Evolutionary conservation across 1,140 invertebrate genomes (phyloP).

Genomic region (Zaprionus gabonicus): DNA sequence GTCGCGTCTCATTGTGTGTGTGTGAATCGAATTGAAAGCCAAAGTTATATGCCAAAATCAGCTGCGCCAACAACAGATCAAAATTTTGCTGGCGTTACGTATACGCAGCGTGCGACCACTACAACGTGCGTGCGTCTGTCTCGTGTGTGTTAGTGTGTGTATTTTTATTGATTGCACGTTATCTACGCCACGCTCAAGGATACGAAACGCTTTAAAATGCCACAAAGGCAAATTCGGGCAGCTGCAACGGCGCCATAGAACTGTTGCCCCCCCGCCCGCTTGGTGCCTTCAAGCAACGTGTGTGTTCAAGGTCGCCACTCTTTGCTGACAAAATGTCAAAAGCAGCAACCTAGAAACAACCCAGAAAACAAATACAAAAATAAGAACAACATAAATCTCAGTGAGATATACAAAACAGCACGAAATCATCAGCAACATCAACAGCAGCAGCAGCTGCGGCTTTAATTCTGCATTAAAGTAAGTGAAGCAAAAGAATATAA

Average conservation of each 20-base stretch:
- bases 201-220: slow-evolving; percentile 45
- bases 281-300: slow-evolving; percentile 4
- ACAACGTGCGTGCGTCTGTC: neutral
- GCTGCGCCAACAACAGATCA: slow-evolving; percentile 22
- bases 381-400: slow-evolving; percentile 23
- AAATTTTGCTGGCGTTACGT: slow-evolving; percentile 53
- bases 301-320: slow-evolving; percentile 66
- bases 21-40: slow-evolving; percentile 31
- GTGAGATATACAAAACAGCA: slow-evolving; percentile 21
- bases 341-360: slow-evolving; percentile 56
- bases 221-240: slow-evolving; percentile 26
- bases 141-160: slow-evolving; percentile 17
- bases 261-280: slow-evolving; percentile 11
- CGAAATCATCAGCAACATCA: slow-evolving; percentile 21
- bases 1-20: neutral
- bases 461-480: slow-evolving; percentile 60
- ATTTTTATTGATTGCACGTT: slow-evolving; percentile 70
- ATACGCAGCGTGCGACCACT: slow-evolving; percentile 61
- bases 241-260: slow-evolving; percentile 44
- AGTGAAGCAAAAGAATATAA: slow-evolving; percentile 30
- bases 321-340: slow-evolving; percentile 63
- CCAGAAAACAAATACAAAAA: slow-evolving; percentile 19
- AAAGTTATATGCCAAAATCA: slow-evolving; percentile 43
- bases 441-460: slow-evolving; percentile 22
- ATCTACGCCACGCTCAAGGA: slow-evolving; percentile 36